These are phyloP conservation scores for Cercocebus atys DNA, from an alignment of 2,113 vertebrate species.

Conservation along the genomic window DNA sequence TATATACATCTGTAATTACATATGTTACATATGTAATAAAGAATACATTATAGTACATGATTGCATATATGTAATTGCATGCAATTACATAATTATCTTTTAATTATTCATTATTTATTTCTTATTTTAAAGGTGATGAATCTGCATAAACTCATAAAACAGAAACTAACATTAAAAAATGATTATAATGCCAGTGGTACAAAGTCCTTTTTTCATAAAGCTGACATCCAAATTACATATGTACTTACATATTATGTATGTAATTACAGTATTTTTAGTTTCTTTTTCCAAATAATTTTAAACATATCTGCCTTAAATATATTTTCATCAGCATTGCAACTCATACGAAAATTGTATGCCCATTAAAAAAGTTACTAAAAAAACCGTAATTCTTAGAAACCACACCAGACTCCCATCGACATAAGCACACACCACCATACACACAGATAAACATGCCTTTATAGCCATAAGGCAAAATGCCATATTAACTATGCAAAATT, in stretches of 20 bases:
- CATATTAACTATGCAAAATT: constrained; percentile 33
- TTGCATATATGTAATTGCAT: too few relatives aligned
- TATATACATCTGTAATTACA: too few relatives aligned
- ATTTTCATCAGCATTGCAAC: constrained; percentile 15
- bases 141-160: not conserved
- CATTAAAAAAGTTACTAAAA: not conserved
- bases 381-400: not conserved
- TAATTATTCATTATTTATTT: constrained; percentile 16
- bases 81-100: not conserved
- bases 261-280: not conserved
- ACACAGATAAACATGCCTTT: constrained; percentile 75
- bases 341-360: not conserved
- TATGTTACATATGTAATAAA: too few relatives aligned
- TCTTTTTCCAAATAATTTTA: not conserved
- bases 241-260: not conserved
- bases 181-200: not conserved
- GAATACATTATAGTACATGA: too few relatives aligned
- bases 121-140: constrained; percentile 16
- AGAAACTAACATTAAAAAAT: not conserved
- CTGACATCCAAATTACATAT: not conserved
- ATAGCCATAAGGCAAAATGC: constrained; percentile 63
- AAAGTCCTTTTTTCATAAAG: not conserved
- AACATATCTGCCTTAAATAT: constrained; percentile 18
- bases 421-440: constrained; percentile 63
- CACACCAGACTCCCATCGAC: constrained; percentile 53